Conservation (phyloP, 2,888 invertebrate species). For the Pinctada fucata region DNA sequence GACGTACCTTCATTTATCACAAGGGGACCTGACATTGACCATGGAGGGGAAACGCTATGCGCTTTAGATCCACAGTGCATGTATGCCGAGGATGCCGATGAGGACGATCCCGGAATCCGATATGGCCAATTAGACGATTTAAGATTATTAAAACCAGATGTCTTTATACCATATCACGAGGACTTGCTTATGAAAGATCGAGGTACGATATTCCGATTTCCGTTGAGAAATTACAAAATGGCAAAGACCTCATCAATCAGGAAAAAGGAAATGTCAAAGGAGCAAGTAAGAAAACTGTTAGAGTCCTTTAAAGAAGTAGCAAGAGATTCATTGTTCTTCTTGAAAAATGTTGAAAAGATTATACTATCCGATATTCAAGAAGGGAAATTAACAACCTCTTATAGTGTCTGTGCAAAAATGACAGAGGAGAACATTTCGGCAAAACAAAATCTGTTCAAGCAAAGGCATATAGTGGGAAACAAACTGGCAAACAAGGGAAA, state of each 20-base stretch:
- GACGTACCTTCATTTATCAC: slow-evolving; percentile 64
- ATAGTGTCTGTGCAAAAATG: too few species aligned
- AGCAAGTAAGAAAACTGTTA: not conserved
- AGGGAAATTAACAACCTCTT: not conserved
- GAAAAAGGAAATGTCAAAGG: not conserved
- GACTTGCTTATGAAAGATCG: not conserved
- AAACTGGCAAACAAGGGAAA: too few species aligned
- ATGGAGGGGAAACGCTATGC: slow-evolving; percentile 62
- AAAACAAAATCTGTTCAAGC: too few species aligned
- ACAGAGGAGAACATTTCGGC: too few species aligned
- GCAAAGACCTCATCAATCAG: not conserved
- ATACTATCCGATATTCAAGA: not conserved
- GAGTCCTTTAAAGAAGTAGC: not conserved
- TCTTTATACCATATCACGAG: not conserved
- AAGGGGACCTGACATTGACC: slow-evolving; percentile 45
- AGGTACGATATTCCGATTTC: slow-evolving; percentile 10
- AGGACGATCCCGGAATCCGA: slow-evolving; percentile 43
- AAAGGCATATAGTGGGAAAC: too few species aligned
- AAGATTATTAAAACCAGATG: not conserved
- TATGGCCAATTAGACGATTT: not conserved
- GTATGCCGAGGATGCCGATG: slow-evolving; percentile 54
- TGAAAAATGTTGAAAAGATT: not conserved
- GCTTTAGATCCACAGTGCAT: slow-evolving; percentile 69
- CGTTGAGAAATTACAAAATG: not conserved
- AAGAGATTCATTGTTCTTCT: not conserved